A percentile compares a stretch with the other conserved stretches of the same genome.
Conservation (phyloP, 2,113 vertebrate species). For the Diadophis punctatus region DNA sequence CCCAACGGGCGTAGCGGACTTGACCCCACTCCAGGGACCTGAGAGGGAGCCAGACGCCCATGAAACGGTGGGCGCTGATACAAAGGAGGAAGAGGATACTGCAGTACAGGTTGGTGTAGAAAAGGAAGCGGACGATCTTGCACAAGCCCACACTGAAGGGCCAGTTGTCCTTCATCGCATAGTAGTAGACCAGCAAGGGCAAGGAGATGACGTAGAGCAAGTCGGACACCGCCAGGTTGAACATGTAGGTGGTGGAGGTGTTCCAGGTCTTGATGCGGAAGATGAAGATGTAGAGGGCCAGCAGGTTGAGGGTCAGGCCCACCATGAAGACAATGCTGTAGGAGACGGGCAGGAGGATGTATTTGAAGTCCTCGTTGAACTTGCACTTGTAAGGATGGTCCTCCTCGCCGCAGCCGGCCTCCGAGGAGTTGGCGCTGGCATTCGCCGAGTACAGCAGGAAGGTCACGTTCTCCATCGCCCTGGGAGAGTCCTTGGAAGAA, state of each 20-base stretch:
- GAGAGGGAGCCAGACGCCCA: slow-evolving; percentile 87
- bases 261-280: slow-evolving; percentile 91
- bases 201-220: slow-evolving; percentile 86
- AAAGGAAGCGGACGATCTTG: slow-evolving; percentile 92
- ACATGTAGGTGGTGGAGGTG: slow-evolving; percentile 91
- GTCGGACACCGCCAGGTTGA: slow-evolving; percentile 90
- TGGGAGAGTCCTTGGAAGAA: background rate
- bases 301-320: slow-evolving; percentile 82
- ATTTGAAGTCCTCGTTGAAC: slow-evolving; percentile 90
- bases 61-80: slow-evolving; percentile 90
- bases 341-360: slow-evolving; percentile 86
- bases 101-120: slow-evolving; percentile 95
- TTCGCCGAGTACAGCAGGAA: slow-evolving; percentile 38
- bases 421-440: slow-evolving; percentile 51
- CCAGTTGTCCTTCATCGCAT: slow-evolving; percentile 87
- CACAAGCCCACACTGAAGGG: slow-evolving; percentile 85
- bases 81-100: slow-evolving; percentile 94
- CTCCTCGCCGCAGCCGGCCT: background rate
- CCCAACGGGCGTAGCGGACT: slow-evolving; percentile 74
- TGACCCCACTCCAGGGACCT: slow-evolving; percentile 83
- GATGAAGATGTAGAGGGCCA: slow-evolving; percentile 82
- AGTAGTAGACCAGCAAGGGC: slow-evolving; percentile 92
- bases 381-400: slow-evolving; percentile 71
- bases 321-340: slow-evolving; percentile 86
- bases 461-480: slow-evolving; percentile 46